Conservation (phyloP, 2,888 invertebrate genomes). For the Pachycephus smyrnensis region DNA sequence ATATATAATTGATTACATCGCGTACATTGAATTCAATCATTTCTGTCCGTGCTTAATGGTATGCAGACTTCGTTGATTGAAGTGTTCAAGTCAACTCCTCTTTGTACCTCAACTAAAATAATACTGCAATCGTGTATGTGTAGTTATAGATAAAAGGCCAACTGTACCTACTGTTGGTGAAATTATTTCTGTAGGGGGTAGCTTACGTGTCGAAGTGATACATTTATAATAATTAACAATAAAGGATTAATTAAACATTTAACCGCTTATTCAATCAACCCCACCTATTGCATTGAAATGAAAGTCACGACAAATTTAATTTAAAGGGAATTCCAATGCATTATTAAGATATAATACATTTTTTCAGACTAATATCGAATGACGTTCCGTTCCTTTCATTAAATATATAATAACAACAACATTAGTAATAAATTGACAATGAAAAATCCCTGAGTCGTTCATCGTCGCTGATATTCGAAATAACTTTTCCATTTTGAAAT, state of each 20-base stretch:
- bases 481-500: too few relatives aligned
- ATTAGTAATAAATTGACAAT: background rate
- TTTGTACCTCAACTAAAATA: background rate
- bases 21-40: background rate
- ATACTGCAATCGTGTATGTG: background rate
- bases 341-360: too few relatives aligned
- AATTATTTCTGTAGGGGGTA: constrained; percentile 4
- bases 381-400: background rate
- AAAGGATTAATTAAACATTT: constrained; percentile 42
- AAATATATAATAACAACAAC: background rate
- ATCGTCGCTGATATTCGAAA: too few relatives aligned
- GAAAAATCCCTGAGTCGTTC: background rate
- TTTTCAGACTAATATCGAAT: too few relatives aligned
- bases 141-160: background rate
- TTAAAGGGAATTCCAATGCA: too few relatives aligned
- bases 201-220: constrained; percentile 56
- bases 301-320: background rate
- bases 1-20: background rate
- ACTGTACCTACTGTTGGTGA: background rate
- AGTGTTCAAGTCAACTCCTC: background rate
- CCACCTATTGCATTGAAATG: background rate
- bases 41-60: background rate
- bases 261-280: background rate
- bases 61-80: background rate
- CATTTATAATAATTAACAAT: constrained; percentile 60